A percentile compares a stretch with the other conserved stretches of the same genome.
Evolutionary conservation across 2,113 vertebrate genomes (phyloP).

Genomic region (Haemorhous mexicanus): DNA sequence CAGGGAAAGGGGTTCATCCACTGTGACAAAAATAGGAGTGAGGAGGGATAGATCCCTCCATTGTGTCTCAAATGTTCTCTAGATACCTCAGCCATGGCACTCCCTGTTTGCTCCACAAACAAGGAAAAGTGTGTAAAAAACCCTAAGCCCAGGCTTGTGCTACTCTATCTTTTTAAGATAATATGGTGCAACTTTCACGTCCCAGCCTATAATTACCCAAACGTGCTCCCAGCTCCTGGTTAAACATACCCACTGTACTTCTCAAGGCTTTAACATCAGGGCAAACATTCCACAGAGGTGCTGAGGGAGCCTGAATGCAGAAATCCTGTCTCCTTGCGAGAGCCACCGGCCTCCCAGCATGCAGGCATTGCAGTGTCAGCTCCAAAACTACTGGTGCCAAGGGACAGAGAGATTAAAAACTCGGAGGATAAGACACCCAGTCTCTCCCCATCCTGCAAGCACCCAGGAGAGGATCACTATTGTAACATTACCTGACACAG

Average conservation of each 20-base stretch:
- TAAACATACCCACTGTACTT: not conserved
- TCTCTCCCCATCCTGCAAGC: not conserved
- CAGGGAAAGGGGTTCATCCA: not conserved
- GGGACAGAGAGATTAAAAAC: not conserved
- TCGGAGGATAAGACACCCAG: not conserved
- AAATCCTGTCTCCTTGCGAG: not conserved
- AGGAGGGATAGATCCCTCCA: not conserved
- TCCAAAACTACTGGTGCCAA: not conserved
- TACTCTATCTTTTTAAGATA: not conserved
- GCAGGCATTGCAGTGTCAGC: not conserved
- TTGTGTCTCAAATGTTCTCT: accelerated
- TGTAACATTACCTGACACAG: accelerated
- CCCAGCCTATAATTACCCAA: not conserved
- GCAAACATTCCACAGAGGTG: not conserved
- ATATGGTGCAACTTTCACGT: not conserved
- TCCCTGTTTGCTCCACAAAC: not conserved
- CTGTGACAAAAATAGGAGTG: accelerated
- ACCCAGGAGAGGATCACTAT: not conserved
- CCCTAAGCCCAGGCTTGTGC: not conserved
- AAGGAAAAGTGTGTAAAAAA: not conserved
- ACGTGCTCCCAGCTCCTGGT: not conserved
- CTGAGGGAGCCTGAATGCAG: not conserved
- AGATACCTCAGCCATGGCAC: accelerated
- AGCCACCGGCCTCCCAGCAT: not conserved
- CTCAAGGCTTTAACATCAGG: not conserved